These are phyloP conservation scores for Pelecanus crispus DNA, from an alignment of 2,113 vertebrate genomes.

Conservation along the genomic window DNA sequence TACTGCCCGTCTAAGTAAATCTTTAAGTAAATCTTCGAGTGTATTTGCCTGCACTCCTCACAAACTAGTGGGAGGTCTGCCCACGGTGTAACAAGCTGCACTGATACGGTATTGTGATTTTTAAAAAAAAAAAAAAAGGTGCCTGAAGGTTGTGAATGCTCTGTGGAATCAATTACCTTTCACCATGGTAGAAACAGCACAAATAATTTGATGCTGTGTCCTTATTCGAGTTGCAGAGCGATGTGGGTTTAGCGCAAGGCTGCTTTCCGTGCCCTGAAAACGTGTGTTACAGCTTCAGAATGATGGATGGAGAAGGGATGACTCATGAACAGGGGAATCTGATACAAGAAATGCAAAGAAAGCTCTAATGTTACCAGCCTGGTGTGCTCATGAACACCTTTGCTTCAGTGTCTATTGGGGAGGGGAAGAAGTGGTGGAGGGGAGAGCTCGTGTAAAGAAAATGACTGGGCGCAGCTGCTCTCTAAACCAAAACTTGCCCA, in stretches of 20 bases:
- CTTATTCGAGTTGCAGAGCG: neutral
- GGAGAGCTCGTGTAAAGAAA: neutral
- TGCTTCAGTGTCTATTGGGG: neutral
- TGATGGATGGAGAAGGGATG: neutral
- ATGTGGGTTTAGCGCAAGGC: neutral
- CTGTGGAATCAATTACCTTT: neutral
- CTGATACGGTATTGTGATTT: accelerated
- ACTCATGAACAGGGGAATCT: neutral
- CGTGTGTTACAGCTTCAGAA: neutral
- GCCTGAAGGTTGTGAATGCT: neutral
- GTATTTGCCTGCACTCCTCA: neutral
- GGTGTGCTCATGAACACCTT: neutral
- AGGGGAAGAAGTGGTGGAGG: neutral
- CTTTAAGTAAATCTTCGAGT: neutral
- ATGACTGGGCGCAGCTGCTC: neutral
- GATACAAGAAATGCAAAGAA: neutral
- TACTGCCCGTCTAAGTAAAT: neutral
- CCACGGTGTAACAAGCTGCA: neutral
- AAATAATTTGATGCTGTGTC: neutral
- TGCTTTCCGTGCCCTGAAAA: neutral
- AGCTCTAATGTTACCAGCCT: neutral
- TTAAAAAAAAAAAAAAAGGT: too few relatives aligned
- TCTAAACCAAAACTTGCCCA: neutral
- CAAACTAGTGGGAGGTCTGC: neutral
- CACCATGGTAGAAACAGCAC: neutral